Evolutionary conservation across 2,113 vertebrate genomes (phyloP), one percentile per base, ranked within the genome.

Genomic region (Rynchops niger): DNA sequence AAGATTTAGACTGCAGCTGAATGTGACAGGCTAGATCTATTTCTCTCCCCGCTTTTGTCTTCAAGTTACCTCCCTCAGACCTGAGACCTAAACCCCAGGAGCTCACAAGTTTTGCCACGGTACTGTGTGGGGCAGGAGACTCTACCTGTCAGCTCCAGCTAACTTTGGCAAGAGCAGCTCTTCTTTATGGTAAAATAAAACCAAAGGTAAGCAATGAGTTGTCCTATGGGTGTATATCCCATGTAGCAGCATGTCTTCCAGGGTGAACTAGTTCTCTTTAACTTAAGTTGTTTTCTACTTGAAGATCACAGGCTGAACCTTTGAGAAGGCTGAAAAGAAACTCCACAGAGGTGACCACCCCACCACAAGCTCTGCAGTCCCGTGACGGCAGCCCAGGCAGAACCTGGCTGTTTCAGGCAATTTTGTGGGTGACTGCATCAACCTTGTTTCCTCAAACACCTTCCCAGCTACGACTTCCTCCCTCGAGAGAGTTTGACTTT

Each of bases 21-120:
- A 61, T n/a, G 56, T 0, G 0, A 55, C 50, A 73, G 34, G 34
- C 2, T 3, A 43, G n/a, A 2, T 4, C 0, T 7, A 26, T 12
- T 86, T 89, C 23, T 66, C 50, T 71, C 2, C 3, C 9, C 15
- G 5, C 7, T 83, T 76, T 22, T 40, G 20, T 43, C 43, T 79
- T 27, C n/a, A 73, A 56, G 32, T 25, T 53, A 53, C 15, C 6
- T 66, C 25, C 25, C 69, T n/a, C 61, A 59, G 21, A 67, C 27
- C 38, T 3, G 6, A 43, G 32, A 47, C 20, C 65, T 63, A 22
- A 79, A 66, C 21, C 25, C 22, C 55, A 66, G 4, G 13, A 70
- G 23, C 12, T 61, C 53, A n/a, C 26, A 80, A 10, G 16, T 40
- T 73, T 62, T 55, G 55, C 42, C 42, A 29, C 45, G 67, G 43